These are phyloP conservation scores for Ceryle rudis DNA, from an alignment of 2,797 vertebrate species.

Conservation along the genomic window DNA sequence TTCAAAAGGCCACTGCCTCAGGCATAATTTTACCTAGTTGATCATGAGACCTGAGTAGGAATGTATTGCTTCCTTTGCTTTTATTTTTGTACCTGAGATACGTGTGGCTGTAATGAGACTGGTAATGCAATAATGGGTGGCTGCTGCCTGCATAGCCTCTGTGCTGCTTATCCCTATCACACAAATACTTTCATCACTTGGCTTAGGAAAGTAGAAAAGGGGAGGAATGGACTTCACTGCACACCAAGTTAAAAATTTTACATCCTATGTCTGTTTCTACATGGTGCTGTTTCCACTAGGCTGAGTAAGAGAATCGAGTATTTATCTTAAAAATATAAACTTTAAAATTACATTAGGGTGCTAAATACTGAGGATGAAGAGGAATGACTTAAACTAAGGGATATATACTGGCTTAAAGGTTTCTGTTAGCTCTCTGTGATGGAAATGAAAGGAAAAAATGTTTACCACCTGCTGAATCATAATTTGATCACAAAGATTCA, in stretches of 20 bases:
- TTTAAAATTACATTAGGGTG: not conserved
- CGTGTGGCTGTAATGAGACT: slow-evolving; percentile 31
- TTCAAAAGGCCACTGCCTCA: not conserved
- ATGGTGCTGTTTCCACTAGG: not conserved
- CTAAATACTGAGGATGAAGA: not conserved
- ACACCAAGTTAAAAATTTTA: slow-evolving; percentile 3
- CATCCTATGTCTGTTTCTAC: not conserved
- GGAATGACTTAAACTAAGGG: not conserved
- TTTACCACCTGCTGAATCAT: not conserved
- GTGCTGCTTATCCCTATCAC: not conserved
- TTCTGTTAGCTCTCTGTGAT: not conserved
- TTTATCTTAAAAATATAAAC: not conserved
- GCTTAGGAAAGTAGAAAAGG: not conserved
- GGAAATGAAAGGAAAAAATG: not conserved
- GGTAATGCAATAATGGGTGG: not conserved
- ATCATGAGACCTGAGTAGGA: not conserved
- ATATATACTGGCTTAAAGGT: not conserved
- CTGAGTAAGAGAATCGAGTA: not conserved
- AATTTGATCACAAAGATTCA: not conserved
- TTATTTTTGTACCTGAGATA: not conserved
- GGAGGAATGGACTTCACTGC: not conserved
- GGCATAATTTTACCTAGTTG: slow-evolving; percentile 22
- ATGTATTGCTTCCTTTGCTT: not conserved
- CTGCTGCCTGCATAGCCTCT: not conserved
- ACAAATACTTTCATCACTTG: slow-evolving; percentile 25